These are phyloP conservation scores for Rhinoptilus africanus DNA, from an alignment of 2,113 vertebrate genomes.

Conservation along the genomic window DNA sequence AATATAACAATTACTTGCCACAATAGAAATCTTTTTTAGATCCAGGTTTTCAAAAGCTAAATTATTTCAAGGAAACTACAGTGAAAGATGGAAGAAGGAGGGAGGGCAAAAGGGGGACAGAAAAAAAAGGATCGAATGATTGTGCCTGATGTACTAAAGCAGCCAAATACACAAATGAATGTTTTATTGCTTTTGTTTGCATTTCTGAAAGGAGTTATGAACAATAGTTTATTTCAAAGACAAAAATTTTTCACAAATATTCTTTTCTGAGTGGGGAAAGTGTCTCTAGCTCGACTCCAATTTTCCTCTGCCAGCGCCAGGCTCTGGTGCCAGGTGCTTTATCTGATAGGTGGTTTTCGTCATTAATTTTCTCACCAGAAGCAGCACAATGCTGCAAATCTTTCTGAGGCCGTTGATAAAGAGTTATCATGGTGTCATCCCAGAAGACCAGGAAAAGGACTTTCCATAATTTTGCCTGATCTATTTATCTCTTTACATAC, in stretches of 20 bases:
- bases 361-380: not conserved
- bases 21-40: not conserved
- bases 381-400: not conserved
- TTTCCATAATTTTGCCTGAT: not conserved
- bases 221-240: not conserved
- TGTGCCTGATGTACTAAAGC: no score
- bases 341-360: not conserved
- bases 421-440: not conserved
- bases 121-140: no score
- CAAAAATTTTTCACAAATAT: not conserved
- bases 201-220: not conserved
- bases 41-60: not conserved
- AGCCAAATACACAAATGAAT: not conserved
- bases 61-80: not conserved
- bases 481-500: not conserved
- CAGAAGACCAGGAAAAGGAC: not conserved
- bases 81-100: not conserved
- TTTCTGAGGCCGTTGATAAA: not conserved
- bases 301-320: not conserved
- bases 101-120: not conserved
- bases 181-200: not conserved
- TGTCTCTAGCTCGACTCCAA: not conserved
- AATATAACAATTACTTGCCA: not conserved
- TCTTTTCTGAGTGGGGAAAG: not conserved
- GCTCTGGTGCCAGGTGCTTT: not conserved